Evolutionary conservation across 1,140 invertebrate genomes (phyloP), one percentile per base, ranked within the genome.

Genomic region (Belonocnema kinseyi): DNA sequence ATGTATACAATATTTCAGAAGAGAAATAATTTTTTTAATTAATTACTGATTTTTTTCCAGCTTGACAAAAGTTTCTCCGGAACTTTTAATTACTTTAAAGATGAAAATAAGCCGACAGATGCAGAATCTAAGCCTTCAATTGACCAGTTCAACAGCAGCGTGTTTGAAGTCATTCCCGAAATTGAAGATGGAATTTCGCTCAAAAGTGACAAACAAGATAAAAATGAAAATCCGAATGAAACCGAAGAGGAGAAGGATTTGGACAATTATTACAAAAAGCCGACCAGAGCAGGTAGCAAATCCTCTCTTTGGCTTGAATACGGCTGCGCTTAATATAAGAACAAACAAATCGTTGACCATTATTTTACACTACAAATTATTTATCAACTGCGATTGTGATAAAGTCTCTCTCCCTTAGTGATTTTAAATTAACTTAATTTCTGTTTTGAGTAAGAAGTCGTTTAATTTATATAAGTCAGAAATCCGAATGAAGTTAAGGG

Each of bases 261-360:
- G 16, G 61, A 66, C 16, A 66, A 66, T 40, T 40, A 66, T 12
- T 11, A 6, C 14, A 66, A 40, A 8, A n/a, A 33, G n/a, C 61
- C 61, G 10, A 66, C 10, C 1, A 66, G 33, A 66, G 10, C 61
- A 40, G 61, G 13, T 8, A 66, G 61, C 40, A 66, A 66, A 66
- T 40, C 26, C 10, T 66, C 61, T 5, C 61, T 66, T 40, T 66
- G 61, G 61, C 33, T 66, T 40, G 61, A 66, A 66, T 66, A 66
- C 40, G 61, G 61, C n/a, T 66, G 61, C 13, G 61, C 61, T n/a
- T 66, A 66, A 66, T 40, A 40, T 33, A 46, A 19, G 11, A 56
- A 17, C 12, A 56, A 17, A n/a, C n/a, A 11, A n/a, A n/a, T 17
- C 19, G 8, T n/a, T 56, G n/a, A 17, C 1, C 19, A 56, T 56